These are phyloP conservation scores for Argopecten irradians DNA, from an alignment of 1,140 invertebrate genomes.

Conservation along the genomic window DNA sequence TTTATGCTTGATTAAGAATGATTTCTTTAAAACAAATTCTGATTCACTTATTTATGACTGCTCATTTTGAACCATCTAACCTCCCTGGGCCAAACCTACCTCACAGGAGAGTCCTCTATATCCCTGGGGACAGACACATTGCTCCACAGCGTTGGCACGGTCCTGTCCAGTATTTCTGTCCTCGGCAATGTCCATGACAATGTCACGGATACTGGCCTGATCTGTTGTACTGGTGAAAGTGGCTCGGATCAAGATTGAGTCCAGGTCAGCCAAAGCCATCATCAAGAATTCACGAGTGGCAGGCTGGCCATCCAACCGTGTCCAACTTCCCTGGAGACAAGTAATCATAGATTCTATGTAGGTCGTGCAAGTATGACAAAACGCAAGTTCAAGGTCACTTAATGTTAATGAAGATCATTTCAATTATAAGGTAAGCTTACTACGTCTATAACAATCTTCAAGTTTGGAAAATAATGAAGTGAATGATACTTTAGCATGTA, in stretches of 20 bases:
- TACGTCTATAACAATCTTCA: too few species aligned
- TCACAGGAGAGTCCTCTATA: slow-evolving; percentile 90
- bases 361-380: not conserved
- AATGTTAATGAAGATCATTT: not conserved
- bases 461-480: too few species aligned
- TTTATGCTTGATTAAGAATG: too few species aligned
- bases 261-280: slow-evolving; percentile 93
- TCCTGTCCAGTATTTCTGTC: slow-evolving; percentile 66
- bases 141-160: slow-evolving; percentile 84
- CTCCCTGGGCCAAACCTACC: slow-evolving; percentile 52
- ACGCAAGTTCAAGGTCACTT: not conserved
- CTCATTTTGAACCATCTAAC: not conserved
- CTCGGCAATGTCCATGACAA: slow-evolving; percentile 73
- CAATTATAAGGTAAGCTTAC: slow-evolving; percentile 13
- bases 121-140: slow-evolving; percentile 90
- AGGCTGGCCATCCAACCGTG: slow-evolving; percentile 87
- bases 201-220: slow-evolving; percentile 80
- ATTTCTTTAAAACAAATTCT: not conserved
- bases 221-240: slow-evolving; percentile 90
- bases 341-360: not conserved
- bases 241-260: slow-evolving; percentile 93
- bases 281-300: slow-evolving; percentile 92
- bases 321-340: slow-evolving; percentile 81
- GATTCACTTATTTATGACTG: not conserved
- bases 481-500: too few species aligned